Evolutionary conservation across 1,140 invertebrate species (phyloP), one percentile per base, ranked within the genome.

Genomic region (Saccostrea echinata): DNA sequence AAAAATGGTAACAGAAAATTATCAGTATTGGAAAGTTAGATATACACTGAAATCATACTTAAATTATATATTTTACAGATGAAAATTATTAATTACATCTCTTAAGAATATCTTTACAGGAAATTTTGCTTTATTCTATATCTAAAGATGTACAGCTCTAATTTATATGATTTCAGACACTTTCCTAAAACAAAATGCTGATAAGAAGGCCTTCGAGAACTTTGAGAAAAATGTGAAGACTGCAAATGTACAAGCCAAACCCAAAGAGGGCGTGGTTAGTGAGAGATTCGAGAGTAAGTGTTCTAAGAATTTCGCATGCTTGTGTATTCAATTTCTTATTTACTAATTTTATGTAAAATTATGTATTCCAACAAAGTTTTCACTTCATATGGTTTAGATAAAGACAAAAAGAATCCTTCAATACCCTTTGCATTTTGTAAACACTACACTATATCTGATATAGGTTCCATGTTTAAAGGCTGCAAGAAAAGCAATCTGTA

Each of bases 121-220:
- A 43, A 43, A 43, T 8, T 43, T 43, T 4, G 43, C 43, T 43
- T 43, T 43, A 61, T 21, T 21, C 55, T 61, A 3, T 18, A 57
- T 57, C 16, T 12, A 57, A 57, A 18, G 55, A 57, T 18, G 4
- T 57, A 43, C 43, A 43, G 43, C 9, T 43, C 9, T 43, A 43
- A 43, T 43, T 43, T 43, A 43, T 18, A 9, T 80, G 6, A 52
- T 82, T 57, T 82, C n/a, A 61, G 35, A 27, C 51, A 3, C 61
- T 35, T 57, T 96, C 86, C 93, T 99, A 0, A 98, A 98, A 93
- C 93, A 95, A 88, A 95, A 97, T 43, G 98, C 97, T 0, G 98
- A 98, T 93, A 97, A 98, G 91, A 97, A 97, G 93, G 98, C 98
- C 0, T 99, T 97, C 94, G 97, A 98, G 92, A 97, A 97, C 92